These are phyloP conservation scores for Carabus problematicus DNA, from an alignment of 2,888 invertebrate species.

Conservation along the genomic window DNA sequence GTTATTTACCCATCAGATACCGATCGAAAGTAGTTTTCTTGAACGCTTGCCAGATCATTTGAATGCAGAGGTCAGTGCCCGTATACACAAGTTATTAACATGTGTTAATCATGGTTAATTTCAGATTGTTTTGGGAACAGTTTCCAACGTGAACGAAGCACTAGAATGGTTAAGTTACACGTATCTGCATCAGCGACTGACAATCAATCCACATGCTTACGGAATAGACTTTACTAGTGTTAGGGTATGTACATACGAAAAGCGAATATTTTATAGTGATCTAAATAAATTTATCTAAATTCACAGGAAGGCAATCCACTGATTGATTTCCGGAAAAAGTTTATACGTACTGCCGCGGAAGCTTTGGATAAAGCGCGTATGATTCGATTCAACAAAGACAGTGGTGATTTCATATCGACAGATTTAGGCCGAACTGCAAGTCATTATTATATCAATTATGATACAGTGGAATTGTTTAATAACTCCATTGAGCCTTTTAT, in stretches of 20 bases:
- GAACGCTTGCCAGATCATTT: constrained; percentile 92
- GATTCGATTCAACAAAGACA: constrained; percentile 88
- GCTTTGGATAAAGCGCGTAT: constrained; percentile 90
- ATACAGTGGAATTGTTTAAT: constrained; percentile 93
- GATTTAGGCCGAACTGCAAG: constrained; percentile 96
- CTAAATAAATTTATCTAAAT: neutral
- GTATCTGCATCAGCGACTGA: constrained; percentile 93
- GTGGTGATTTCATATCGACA: constrained; percentile 80
- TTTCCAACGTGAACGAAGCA: constrained; percentile 93
- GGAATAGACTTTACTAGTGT: constrained; percentile 68
- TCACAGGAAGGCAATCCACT: constrained; percentile 77
- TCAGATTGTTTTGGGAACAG: constrained; percentile 91
- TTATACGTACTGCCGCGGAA: constrained; percentile 82
- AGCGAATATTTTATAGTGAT: neutral
- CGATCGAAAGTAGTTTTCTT: constrained; percentile 97
- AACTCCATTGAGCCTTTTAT: constrained; percentile 80
- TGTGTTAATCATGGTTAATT: constrained; percentile 41
- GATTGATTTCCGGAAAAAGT: constrained; percentile 75
- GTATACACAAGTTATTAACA: constrained; percentile 6
- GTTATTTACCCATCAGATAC: constrained; percentile 93
- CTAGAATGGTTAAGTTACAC: constrained; percentile 98
- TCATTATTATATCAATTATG: constrained; percentile 96
- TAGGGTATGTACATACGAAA: constrained; percentile 61
- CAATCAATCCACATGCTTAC: constrained; percentile 85
- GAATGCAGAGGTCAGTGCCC: constrained; percentile 85